Evolutionary conservation across 2,113 vertebrate genomes (phyloP).

Genomic region (Psilopogon haemacephalus): DNA sequence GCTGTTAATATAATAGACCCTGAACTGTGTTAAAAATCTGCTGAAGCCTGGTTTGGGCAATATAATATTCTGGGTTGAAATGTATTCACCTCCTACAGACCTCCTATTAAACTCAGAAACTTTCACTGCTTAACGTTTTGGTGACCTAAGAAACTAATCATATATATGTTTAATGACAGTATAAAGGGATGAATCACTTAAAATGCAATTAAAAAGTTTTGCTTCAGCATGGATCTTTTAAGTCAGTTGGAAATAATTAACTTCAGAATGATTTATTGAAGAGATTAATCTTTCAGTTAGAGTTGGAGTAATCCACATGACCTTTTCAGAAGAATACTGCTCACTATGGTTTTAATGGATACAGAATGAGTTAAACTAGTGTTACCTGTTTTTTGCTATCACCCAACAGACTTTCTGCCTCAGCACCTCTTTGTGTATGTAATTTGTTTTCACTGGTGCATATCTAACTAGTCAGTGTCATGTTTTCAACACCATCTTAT

Average conservation of each 20-base stretch:
- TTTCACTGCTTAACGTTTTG: neutral
- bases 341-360: neutral
- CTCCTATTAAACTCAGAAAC: neutral
- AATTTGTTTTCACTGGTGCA: slow-evolving; percentile 1
- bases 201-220: slow-evolving; percentile 33
- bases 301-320: slow-evolving; percentile 5
- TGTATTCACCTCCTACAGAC: neutral
- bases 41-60: neutral
- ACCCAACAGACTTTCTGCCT: neutral
- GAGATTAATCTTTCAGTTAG: slow-evolving; percentile 28
- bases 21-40: neutral
- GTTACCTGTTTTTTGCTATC: neutral
- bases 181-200: neutral
- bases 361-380: neutral
- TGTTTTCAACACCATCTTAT: neutral
- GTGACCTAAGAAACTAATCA: neutral
- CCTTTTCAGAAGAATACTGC: neutral
- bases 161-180: neutral
- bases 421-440: neutral
- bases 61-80: neutral
- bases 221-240: slow-evolving; percentile 19
- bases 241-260: slow-evolving; percentile 32
- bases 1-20: neutral
- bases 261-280: slow-evolving; percentile 34
- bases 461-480: neutral